These are phyloP conservation scores for Pygmarrhopalites habei DNA, from an alignment of 1,140 invertebrate genomes.

Conservation along the genomic window DNA sequence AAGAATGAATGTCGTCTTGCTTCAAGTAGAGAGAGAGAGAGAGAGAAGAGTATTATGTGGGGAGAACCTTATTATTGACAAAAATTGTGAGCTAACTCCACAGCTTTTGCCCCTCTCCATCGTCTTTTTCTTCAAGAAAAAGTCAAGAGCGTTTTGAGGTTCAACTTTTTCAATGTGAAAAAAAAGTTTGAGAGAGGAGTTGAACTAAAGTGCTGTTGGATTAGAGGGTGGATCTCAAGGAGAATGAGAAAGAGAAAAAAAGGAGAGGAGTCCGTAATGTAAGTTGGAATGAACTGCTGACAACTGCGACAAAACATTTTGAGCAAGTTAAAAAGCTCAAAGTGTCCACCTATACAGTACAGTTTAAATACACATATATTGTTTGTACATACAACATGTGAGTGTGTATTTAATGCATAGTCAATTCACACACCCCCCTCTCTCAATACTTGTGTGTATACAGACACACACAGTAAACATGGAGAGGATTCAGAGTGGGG, in stretches of 20 bases:
- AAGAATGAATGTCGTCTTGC: slow-evolving; percentile 4
- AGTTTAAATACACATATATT: too few species aligned
- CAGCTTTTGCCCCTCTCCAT: not conserved
- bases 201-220: slow-evolving; percentile 17
- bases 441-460: too few species aligned
- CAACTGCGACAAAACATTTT: slow-evolving; percentile 28
- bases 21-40: too few species aligned
- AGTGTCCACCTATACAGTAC: too few species aligned
- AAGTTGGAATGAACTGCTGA: slow-evolving; percentile 34
- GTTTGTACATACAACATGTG: too few species aligned
- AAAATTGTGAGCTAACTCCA: not conserved
- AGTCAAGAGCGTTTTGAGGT: slow-evolving; percentile 6
- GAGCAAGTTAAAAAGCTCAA: not conserved
- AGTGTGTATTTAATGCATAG: too few species aligned
- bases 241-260: slow-evolving; percentile 10
- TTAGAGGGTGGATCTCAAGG: slow-evolving; percentile 16
- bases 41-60: too few species aligned
- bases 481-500: too few species aligned
- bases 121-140: not conserved
- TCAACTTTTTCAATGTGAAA: not conserved
- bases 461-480: too few species aligned
- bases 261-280: slow-evolving; percentile 21
- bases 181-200: not conserved
- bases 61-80: slow-evolving; percentile 8
- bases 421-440: too few species aligned